phyloP scores from a whole-genome alignment of 2,797 vertebrate genomes.

The Lerista edwardsae region DNA sequence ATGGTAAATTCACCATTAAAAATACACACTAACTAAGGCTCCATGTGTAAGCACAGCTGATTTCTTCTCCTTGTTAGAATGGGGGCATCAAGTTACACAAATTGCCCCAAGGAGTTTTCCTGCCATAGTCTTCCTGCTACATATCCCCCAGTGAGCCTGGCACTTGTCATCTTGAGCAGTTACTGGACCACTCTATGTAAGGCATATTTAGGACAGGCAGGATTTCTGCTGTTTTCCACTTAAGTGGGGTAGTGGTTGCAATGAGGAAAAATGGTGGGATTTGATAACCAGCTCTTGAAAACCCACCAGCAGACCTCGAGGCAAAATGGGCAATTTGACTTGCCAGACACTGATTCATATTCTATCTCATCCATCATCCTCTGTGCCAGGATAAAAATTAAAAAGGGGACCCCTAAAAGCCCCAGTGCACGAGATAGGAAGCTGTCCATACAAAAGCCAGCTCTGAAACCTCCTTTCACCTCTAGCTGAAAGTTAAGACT shows the following conservation, averaged over 20 bases:
- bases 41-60: slow-evolving; percentile 62
- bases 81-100: slow-evolving; percentile 20
- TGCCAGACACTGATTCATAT: too few species aligned
- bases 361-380: background rate
- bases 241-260: background rate
- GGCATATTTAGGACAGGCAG: slow-evolving; percentile 7
- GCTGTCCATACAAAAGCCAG: background rate
- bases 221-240: background rate
- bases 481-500: background rate
- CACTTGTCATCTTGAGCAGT: background rate
- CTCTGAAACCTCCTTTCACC: background rate
- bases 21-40: slow-evolving; percentile 76
- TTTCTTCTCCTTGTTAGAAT: slow-evolving; percentile 44
- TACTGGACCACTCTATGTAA: slow-evolving; percentile 16
- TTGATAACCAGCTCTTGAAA: background rate
- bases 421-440: background rate
- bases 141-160: background rate
- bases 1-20: slow-evolving; percentile 71
- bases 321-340: background rate
- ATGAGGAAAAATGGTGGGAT: background rate
- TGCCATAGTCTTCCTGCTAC: background rate
- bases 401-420: too few species aligned
- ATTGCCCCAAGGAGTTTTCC: slow-evolving; percentile 24
- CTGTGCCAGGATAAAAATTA: background rate
- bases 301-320: background rate